These are phyloP conservation scores for Phataginus tricuspis DNA, from an alignment of 2,797 vertebrate genomes.

Conservation along the genomic window DNA sequence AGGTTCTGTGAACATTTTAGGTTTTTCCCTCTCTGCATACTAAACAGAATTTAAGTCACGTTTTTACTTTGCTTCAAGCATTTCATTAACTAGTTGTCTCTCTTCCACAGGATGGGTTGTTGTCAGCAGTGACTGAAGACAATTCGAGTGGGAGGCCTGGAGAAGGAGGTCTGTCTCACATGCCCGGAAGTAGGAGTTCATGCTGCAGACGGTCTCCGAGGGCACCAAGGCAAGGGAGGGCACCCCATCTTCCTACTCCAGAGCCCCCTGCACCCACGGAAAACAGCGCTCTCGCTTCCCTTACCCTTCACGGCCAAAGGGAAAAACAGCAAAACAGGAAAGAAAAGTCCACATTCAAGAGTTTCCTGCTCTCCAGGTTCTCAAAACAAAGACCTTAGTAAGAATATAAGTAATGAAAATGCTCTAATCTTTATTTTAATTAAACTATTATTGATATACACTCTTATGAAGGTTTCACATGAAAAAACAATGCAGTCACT, in stretches of 20 bases:
- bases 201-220: neutral
- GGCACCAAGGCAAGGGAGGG: neutral
- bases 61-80: neutral
- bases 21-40: neutral
- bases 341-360: neutral
- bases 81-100: neutral
- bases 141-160: neutral
- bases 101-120: neutral
- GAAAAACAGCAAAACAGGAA: neutral
- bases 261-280: neutral
- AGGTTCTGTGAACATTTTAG: neutral
- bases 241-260: neutral
- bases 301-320: neutral
- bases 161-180: neutral
- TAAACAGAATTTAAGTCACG: neutral
- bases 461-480: no score
- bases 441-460: neutral
- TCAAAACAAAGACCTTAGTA: neutral
- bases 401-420: neutral
- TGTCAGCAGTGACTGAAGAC: neutral
- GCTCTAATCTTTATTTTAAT: neutral
- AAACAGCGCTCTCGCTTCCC: neutral
- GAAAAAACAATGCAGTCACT: no score
- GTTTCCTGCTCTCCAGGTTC: neutral
- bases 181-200: neutral